phyloP scores from a whole-genome alignment of 2,113 vertebrate genomes.

The Campylomormyrus numenius region DNA sequence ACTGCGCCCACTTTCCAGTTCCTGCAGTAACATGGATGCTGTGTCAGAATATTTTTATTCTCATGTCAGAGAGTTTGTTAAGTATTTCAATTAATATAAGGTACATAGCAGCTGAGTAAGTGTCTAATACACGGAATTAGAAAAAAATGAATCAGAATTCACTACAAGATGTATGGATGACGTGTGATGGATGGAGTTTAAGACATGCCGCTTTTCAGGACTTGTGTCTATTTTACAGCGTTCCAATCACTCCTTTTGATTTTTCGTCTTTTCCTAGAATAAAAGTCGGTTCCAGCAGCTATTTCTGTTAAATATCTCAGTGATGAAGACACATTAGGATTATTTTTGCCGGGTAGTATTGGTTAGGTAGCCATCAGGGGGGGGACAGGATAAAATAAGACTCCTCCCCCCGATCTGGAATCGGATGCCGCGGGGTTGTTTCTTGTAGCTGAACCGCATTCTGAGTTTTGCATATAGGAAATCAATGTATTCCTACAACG shows the following conservation, averaged over 20 bases:
- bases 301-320: neutral
- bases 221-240: neutral
- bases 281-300: neutral
- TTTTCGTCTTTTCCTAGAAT: neutral
- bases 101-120: slow-evolving; percentile 35
- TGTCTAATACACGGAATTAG: slow-evolving; percentile 35
- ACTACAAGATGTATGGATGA: neutral
- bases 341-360: neutral
- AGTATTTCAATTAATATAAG: slow-evolving; percentile 2
- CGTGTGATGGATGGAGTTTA: neutral
- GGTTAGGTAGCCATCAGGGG: neutral
- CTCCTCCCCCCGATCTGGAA: neutral
- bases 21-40: slow-evolving; percentile 37
- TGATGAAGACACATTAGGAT: neutral
- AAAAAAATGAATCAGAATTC: neutral
- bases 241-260: neutral
- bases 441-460: slow-evolving; percentile 14
- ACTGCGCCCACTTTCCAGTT: slow-evolving; percentile 26
- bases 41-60: neutral
- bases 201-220: neutral
- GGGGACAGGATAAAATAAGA: neutral
- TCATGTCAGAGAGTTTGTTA: slow-evolving; percentile 23
- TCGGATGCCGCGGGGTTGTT: slow-evolving; percentile 9
- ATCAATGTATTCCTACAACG: neutral
- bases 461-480: slow-evolving; percentile 7